Base-by-base conservation (phyloP, 1,140 invertebrate genomes). In the Leptinotarsa undecemlineata region DNA sequence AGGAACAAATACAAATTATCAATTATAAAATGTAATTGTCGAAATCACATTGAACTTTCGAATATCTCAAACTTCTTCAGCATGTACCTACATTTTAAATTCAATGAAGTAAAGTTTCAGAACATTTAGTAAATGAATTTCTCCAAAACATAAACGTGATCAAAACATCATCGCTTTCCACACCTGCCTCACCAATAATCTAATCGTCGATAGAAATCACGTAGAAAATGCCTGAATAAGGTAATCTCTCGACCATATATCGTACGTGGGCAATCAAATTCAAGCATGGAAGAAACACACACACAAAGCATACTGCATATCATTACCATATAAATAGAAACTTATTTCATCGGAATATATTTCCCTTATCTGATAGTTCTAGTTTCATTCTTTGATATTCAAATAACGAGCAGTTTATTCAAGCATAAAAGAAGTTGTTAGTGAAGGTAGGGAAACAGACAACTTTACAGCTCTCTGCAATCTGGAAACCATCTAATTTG, bases 321-420 rank as follows among this genome's bases (percentile, higher is more conserved):
- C 51, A 57, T 57, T 57, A 57, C 17, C 51, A 57, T 57, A 57
- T 57, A 57, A 57, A 57, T 57, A 57, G 51, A 57, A 57, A 57
- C 51, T 57, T 57, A 57, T 57, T 57, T n/a, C 51, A 57, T 57
- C 51, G 51, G 15, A 57, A 57, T 57, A 57, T 57, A 17, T 57
- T 57, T n/a, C 17, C 3, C 51, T 57, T 57, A 57, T 57, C 51
- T 57, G 51, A 57, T 57, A 57, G 51, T 57, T 57, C 51, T 57
- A 57, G 51, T 57, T 57, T n/a, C 51, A 57, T 57, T 57, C 51
- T 57, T 57, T 57, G 51, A 57, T 57, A 57, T 57, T 57, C 51
- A 57, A 57, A 57, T 57, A 57, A 57, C 51, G 51, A 57, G 51
- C 15, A 19, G 51, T 57, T 57, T n/a, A 57, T 57, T 57, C 51